Evolutionary conservation across 2,113 vertebrate species (phyloP).

Genomic region (Nesogale talazaci): DNA sequence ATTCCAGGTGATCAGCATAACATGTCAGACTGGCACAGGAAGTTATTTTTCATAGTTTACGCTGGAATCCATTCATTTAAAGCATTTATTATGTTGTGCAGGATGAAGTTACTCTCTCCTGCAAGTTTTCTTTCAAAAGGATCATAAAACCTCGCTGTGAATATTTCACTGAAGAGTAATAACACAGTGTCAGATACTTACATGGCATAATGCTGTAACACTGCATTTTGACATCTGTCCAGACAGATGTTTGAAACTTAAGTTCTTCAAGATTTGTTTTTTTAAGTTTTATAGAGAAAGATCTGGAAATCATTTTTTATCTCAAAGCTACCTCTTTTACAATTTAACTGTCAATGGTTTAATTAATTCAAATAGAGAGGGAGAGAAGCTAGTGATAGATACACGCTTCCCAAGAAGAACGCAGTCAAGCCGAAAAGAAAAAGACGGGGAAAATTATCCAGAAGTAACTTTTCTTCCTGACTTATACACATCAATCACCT

Average conservation of each 20-base stretch:
- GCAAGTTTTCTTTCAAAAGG: conserved; percentile 76
- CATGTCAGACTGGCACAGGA: conserved; percentile 28
- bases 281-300: conserved; percentile 75
- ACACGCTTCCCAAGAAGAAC: conserved; percentile 66
- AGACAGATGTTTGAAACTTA: conserved; percentile 85
- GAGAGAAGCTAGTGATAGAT: conserved; percentile 69
- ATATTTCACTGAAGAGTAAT: conserved; percentile 82
- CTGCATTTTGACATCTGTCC: conserved; percentile 86
- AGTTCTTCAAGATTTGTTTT: conserved; percentile 69
- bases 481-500: conserved; percentile 37
- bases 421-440: neutral
- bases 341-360: conserved; percentile 84
- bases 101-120: conserved; percentile 68
- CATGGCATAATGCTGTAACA: conserved; percentile 70
- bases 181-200: conserved; percentile 80
- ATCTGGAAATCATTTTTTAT: conserved; percentile 83
- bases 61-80: conserved; percentile 64
- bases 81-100: conserved; percentile 61
- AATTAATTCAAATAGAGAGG: conserved; percentile 83
- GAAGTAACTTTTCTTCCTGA: conserved; percentile 52
- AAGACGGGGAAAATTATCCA: neutral
- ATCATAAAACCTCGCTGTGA: conserved; percentile 79
- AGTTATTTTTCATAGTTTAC: conserved; percentile 78
- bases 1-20: conserved; percentile 47
- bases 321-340: conserved; percentile 80